Percentiles rank a stretch among this genome's conserved stretches.
These are phyloP conservation scores for Agrochola litura DNA, from an alignment of 2,888 invertebrate genomes.

Conservation along the genomic window DNA sequence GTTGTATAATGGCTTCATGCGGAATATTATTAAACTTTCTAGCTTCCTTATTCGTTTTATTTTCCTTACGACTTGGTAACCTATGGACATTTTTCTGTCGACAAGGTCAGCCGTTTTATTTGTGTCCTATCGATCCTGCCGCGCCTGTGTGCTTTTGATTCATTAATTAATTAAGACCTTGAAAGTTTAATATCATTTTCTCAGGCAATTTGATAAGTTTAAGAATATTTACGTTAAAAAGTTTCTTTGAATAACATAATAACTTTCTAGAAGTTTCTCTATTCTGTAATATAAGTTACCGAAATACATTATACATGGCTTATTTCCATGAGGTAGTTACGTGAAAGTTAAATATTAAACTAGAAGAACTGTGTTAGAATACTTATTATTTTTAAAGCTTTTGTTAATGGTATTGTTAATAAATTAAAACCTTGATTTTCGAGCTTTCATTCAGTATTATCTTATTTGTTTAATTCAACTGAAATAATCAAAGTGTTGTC, in stretches of 20 bases:
- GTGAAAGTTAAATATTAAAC: constrained; percentile 19
- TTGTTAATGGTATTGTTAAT: background rate
- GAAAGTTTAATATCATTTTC: constrained; percentile 7
- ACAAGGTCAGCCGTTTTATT: background rate
- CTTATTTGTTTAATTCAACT: background rate
- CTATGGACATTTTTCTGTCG: background rate
- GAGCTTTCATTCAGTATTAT: background rate
- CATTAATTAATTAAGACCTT: background rate
- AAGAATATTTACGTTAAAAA: constrained; percentile 12
- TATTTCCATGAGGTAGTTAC: constrained; percentile 27
- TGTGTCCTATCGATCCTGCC: constrained; percentile 4
- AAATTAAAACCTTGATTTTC: background rate
- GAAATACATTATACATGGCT: constrained; percentile 30
- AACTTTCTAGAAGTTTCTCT: constrained; percentile 43
- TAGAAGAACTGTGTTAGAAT: background rate
- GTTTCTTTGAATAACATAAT: constrained; percentile 25
- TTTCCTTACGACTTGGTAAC: background rate
- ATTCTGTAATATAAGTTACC: constrained; percentile 7
- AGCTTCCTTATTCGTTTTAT: constrained; percentile 28
- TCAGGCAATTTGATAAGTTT: background rate
- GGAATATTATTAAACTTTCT: constrained; percentile 29
- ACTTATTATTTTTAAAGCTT: background rate
- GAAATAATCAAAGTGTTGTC: background rate
- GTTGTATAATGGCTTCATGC: constrained; percentile 10
- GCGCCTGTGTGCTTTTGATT: background rate